A percentile compares a stretch with the other conserved stretches of the same genome.
Conservation (phyloP, 1,140 invertebrate species). For the Liolophura sinensis region DNA sequence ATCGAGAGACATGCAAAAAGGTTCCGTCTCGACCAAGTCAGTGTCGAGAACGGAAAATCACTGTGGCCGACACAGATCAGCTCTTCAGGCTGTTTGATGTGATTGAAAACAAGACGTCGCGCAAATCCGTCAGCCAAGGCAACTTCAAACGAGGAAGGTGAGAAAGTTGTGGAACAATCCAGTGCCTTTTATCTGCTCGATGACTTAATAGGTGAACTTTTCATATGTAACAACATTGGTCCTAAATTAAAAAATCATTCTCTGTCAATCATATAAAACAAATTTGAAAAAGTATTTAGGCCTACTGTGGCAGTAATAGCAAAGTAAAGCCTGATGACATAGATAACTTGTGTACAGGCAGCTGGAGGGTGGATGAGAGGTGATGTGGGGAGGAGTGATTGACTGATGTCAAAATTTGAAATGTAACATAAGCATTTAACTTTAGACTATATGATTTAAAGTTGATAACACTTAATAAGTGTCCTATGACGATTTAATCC, state of each 20-base stretch:
- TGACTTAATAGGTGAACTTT: too few species aligned
- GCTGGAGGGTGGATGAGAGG: too few species aligned
- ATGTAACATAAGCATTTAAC: too few species aligned
- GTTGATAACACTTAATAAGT: too few species aligned
- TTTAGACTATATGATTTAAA: too few species aligned
- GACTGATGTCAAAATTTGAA: too few species aligned
- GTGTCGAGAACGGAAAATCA: constrained; percentile 50
- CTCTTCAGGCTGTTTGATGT: constrained; percentile 60
- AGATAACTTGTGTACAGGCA: too few species aligned
- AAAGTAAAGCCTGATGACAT: neutral
- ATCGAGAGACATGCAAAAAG: constrained; percentile 24
- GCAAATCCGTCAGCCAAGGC: constrained; percentile 6
- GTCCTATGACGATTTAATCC: too few species aligned
- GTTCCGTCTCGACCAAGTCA: constrained; percentile 18
- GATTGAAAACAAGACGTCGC: constrained; percentile 47
- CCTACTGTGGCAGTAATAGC: neutral
- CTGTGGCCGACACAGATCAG: constrained; percentile 61
- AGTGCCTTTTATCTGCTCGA: neutral
- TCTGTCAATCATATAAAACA: too few species aligned
- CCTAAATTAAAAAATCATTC: too few species aligned
- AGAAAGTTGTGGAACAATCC: constrained; percentile 5
- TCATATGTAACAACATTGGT: neutral
- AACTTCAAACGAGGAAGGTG: constrained; percentile 54
- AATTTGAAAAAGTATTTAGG: neutral
- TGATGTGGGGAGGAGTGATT: too few species aligned